These are phyloP conservation scores for Melitaea athalia DNA, from an alignment of 2,888 invertebrate genomes.

Conservation along the genomic window DNA sequence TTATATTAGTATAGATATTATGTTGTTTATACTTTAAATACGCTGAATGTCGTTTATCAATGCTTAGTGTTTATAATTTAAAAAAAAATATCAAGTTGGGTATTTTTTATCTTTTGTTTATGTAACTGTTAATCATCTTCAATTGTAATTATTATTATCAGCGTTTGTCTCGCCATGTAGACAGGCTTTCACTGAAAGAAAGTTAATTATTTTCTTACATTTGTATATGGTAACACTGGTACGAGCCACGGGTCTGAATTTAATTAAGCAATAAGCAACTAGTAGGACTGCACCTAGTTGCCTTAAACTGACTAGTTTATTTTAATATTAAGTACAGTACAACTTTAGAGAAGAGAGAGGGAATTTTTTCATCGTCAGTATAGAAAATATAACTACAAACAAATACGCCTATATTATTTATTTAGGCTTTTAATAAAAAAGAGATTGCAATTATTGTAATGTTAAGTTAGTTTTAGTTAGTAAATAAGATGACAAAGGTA, in stretches of 20 bases:
- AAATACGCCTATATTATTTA: too few species aligned
- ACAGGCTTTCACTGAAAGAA: conserved; percentile 4
- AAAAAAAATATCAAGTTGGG: too few species aligned
- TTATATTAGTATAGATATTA: too few species aligned
- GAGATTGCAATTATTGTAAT: neutral
- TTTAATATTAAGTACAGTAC: neutral
- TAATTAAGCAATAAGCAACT: neutral
- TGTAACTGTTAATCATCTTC: neutral
- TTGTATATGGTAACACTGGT: conserved; percentile 3
- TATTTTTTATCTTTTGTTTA: neutral
- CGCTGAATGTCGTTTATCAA: too few species aligned
- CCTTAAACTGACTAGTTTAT: neutral
- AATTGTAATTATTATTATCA: neutral
- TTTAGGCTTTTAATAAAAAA: too few species aligned
- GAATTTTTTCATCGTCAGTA: too few species aligned
- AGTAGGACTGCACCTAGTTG: neutral
- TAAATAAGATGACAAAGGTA: too few species aligned
- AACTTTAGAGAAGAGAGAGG: too few species aligned
- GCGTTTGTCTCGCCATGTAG: neutral
- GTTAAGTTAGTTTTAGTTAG: neutral
- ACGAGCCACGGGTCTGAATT: neutral
- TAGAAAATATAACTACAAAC: too few species aligned
- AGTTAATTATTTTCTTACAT: neutral
- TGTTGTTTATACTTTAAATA: too few species aligned
- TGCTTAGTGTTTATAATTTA: too few species aligned